A percentile compares a stretch with the other conserved stretches of the same genome.
Evolutionary conservation across 2,888 invertebrate species (phyloP).

Genomic region (Cephus sareptanus): DNA sequence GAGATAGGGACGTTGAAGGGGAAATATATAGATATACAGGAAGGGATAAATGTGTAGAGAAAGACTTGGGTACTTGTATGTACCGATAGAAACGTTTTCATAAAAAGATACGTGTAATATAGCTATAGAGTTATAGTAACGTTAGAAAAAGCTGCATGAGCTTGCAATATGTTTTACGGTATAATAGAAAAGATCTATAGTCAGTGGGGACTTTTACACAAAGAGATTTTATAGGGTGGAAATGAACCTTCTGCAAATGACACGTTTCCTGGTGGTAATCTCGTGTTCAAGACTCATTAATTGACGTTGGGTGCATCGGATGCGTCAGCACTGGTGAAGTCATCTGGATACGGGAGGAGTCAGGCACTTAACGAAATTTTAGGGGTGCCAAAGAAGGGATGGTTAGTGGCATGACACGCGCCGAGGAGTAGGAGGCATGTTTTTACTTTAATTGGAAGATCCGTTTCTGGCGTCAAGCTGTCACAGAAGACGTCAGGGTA

Average conservation of each 20-base stretch:
- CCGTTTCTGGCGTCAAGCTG: not conserved
- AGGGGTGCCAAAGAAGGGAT: not conserved
- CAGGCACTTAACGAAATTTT: not conserved
- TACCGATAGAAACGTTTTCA: not conserved
- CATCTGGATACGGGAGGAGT: not conserved
- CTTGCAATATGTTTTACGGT: too few species aligned
- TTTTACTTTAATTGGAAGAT: not conserved
- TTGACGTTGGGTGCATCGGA: not conserved
- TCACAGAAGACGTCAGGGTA: not conserved
- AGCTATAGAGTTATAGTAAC: too few species aligned
- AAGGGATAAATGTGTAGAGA: too few species aligned
- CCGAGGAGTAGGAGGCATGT: not conserved
- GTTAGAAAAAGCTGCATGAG: too few species aligned
- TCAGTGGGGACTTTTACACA: too few species aligned
- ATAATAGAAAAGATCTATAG: too few species aligned
- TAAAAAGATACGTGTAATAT: not conserved
- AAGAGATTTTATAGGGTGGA: not conserved
- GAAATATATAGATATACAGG: not conserved
- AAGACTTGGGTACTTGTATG: too few species aligned
- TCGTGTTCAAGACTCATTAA: not conserved
- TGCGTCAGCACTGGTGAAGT: not conserved
- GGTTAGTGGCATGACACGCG: not conserved
- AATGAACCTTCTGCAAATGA: not conserved
- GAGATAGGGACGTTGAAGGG: conserved; percentile 1
- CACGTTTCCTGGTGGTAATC: not conserved